Evolutionary conservation across 1,140 invertebrate genomes (phyloP).

Genomic region (Musca vetustissima): DNA sequence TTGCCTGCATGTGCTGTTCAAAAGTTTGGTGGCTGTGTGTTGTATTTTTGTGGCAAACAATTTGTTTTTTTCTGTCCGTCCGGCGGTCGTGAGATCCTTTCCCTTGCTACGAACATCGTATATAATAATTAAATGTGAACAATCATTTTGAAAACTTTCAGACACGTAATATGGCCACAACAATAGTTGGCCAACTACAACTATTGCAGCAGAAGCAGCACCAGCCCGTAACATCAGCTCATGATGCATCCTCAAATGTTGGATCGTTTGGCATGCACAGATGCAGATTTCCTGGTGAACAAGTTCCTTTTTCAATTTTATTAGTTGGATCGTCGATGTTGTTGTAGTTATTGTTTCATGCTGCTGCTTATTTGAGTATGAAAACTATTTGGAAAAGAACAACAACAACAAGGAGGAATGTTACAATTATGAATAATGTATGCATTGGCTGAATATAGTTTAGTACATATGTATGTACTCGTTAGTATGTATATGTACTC

Average conservation of each 20-base stretch:
- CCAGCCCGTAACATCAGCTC: no score
- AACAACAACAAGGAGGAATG: neutral
- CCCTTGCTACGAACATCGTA: neutral
- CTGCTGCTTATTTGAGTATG: no score
- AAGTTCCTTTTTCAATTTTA: neutral
- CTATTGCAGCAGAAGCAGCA: neutral
- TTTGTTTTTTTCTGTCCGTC: no score
- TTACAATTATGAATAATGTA: slow-evolving; percentile 19
- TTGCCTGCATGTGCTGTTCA: neutral
- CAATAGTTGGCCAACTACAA: slow-evolving; percentile 2
- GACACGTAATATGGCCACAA: slow-evolving; percentile 17
- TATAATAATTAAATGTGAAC: slow-evolving; percentile 24
- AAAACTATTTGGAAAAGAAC: no score
- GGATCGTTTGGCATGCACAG: no score
- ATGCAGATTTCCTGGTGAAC: neutral
- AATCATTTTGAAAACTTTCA: slow-evolving; percentile 20
- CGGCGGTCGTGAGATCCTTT: no score
- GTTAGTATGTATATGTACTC: neutral
- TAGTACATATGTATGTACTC: neutral
- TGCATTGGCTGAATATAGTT: neutral
- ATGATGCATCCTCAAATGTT: neutral
- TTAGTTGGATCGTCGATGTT: neutral
- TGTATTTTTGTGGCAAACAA: slow-evolving; percentile 11
- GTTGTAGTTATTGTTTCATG: no score
- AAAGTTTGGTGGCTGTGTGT: neutral